A percentile compares a stretch with the other conserved stretches of the same genome.
Evolutionary conservation across 2,113 vertebrate genomes (phyloP).

Genomic region (Arenaria interpres): DNA sequence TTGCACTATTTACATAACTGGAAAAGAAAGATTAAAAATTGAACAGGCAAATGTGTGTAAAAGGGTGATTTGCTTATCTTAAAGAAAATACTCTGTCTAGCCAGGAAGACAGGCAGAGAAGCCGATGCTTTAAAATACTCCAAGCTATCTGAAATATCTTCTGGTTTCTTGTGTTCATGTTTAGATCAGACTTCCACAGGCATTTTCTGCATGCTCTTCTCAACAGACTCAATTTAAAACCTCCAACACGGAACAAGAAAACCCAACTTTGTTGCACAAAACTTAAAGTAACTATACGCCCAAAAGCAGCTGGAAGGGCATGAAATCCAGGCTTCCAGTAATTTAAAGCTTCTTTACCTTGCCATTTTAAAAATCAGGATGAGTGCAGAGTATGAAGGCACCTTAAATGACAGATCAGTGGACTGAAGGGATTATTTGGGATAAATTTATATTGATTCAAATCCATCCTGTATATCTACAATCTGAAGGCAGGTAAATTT

Average conservation of each 20-base stretch:
- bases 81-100: neutral
- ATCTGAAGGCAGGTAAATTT: neutral
- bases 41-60: neutral
- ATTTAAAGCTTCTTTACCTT: neutral
- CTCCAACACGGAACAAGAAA: neutral
- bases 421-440: neutral
- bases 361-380: neutral
- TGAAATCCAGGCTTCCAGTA: neutral
- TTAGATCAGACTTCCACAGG: neutral
- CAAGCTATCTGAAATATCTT: neutral
- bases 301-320: neutral
- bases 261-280: neutral
- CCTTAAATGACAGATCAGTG: rapidly evolving
- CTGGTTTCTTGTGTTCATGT: too few relatives aligned
- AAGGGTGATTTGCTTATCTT: neutral
- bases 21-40: neutral
- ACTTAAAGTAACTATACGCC: neutral
- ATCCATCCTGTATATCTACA: neutral
- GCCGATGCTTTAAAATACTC: neutral
- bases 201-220: neutral
- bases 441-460: neutral
- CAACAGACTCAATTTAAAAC: neutral
- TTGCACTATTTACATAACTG: constrained; percentile 17
- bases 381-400: neutral
- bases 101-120: neutral